Conservation (phyloP, 2,113 vertebrate genomes). For the Phodopus roborovskii region DNA sequence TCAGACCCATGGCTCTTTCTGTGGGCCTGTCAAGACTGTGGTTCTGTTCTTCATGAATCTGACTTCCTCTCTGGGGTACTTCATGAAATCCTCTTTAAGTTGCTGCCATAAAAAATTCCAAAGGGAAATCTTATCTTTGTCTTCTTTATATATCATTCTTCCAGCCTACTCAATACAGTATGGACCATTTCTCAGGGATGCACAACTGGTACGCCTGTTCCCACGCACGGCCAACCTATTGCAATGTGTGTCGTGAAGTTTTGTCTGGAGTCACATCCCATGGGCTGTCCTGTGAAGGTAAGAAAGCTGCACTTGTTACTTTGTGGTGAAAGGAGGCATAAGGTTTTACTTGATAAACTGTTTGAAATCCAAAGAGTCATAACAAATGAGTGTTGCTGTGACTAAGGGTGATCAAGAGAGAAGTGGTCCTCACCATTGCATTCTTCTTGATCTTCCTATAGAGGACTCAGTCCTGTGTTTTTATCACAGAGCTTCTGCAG, state of each 20-base stretch:
- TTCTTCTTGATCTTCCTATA: background rate
- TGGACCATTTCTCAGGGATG: slow-evolving; percentile 99
- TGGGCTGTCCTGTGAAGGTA: slow-evolving; percentile 98
- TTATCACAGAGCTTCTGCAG: background rate
- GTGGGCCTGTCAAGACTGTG: background rate
- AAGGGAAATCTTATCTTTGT: background rate
- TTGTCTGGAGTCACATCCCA: slow-evolving; percentile 96
- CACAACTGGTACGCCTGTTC: slow-evolving; percentile 99
- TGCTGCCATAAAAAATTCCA: background rate
- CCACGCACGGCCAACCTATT: slow-evolving; percentile 96
- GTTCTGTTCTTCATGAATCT: background rate
- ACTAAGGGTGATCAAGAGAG: fast-evolving
- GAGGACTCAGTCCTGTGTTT: background rate
- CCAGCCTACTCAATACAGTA: slow-evolving; percentile 98
- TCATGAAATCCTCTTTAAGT: background rate
- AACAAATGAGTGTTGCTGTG: background rate
- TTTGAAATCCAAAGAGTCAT: background rate
- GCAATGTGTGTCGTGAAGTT: slow-evolving; percentile 97
- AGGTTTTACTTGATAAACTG: background rate
- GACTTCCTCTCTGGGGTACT: background rate
- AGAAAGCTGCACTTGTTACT: fast-evolving
- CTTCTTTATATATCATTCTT: background rate
- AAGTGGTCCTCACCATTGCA: fast-evolving
- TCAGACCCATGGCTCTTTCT: background rate
- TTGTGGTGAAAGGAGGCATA: background rate